These are phyloP conservation scores for Siphamia tubifer DNA, from an alignment of 2,113 vertebrate genomes.

Conservation along the genomic window DNA sequence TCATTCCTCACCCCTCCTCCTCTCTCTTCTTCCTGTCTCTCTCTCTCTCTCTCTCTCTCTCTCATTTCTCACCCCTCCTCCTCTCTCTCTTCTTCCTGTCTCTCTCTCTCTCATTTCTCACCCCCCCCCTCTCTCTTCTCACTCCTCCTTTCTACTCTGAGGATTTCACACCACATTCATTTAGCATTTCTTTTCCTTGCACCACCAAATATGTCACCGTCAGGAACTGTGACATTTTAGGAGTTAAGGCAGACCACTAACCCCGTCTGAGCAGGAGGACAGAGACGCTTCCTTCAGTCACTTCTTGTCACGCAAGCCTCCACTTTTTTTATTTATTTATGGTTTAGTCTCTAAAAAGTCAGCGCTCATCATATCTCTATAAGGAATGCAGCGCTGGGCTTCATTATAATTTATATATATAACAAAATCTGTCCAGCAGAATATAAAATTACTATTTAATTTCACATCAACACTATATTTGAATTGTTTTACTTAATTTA, in stretches of 20 bases:
- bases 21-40: not conserved
- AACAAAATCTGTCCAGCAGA: too few species aligned
- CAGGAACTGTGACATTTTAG: conserved; percentile 61
- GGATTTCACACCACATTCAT: conserved; percentile 52
- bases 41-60: too few species aligned
- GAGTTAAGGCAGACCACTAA: conserved; percentile 16
- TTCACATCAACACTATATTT: too few species aligned
- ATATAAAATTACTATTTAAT: too few species aligned
- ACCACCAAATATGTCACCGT: conserved; percentile 58
- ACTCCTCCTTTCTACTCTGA: not conserved
- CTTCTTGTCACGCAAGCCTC: conserved; percentile 71
- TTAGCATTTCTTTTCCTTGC: conserved; percentile 63
- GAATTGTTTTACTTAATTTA: too few species aligned
- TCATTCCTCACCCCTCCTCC: not conserved
- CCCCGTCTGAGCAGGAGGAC: conserved; percentile 2
- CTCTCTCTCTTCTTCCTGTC: not conserved
- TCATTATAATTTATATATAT: not conserved
- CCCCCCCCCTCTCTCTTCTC: not conserved
- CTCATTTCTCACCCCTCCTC: not conserved
- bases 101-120: not conserved
- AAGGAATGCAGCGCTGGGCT: not conserved
- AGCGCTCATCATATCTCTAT: conserved; percentile 11
- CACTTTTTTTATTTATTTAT: conserved; percentile 60
- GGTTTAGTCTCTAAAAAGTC: conserved; percentile 22
- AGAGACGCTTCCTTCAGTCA: conserved; percentile 61